Evolutionary conservation across 2,888 invertebrate genomes (phyloP), one percentile per base, ranked within the genome.

Genomic region (Pycnomerus fuliginosus): DNA sequence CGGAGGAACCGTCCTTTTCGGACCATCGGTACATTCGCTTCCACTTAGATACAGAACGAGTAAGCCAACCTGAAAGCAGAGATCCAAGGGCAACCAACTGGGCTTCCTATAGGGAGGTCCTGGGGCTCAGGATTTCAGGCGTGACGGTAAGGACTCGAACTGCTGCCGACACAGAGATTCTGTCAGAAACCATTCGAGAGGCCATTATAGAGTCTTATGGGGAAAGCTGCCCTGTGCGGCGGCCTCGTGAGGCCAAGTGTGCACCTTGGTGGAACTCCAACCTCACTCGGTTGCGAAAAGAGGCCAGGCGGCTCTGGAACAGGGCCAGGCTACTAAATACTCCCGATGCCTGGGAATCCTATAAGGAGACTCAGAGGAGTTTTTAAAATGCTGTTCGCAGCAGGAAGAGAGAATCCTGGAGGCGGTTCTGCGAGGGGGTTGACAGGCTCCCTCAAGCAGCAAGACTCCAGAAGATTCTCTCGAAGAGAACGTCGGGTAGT

Each of bases 21-120:
- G 36, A 42, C 16, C 46, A 46, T 17, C 16, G 14, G 16, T 16
- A 31, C 11, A 42, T 46, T 3, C 16, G 20, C 17, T 42, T 42
- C 13, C 16, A 42, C 34, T 10, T 12, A 8, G 5, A 11, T 13
- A 2, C 11, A 11, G 8, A 8, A 8, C 2, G 8, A 12, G 8
- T 2, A 29, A 29, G 14, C 3, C 11, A 10, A 10, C 10, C 24
- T 3, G 16, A 14, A 11, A 8, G 16, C 4, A 13, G 15, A 31
- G 31, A 14, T 11, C 17, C 16, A 3, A 31, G 11, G 16, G 11
- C 15, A 13, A 31, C 31, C 15, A 2, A 31, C 31, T 31, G 31
- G 31, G 31, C 15, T 11, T 20, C 2, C 3, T 17, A 32, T n/a
- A 2, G 2, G 4, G 11, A 32, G 17, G 7, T 7, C 8, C 32